Base-by-base conservation (phyloP, 2,113 vertebrate species). In the Mormoops blainvillei region DNA sequence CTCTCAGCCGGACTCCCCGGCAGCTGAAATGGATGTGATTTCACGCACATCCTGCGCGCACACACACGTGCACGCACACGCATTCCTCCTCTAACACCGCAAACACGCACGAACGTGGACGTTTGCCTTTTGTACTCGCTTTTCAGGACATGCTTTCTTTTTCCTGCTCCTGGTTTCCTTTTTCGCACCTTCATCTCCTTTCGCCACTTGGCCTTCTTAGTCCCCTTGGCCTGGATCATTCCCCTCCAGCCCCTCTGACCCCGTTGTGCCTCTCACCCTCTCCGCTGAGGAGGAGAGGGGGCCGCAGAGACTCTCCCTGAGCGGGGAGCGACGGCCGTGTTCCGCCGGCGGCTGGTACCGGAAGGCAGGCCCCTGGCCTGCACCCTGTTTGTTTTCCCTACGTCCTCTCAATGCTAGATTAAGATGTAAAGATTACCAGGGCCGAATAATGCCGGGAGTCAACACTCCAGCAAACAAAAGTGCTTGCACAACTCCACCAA, bases 381-480 rank as follows among this genome's bases (percentile, higher is more conserved):
- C 38, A 15, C 94, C 94, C 94, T 98, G 95, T 98, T 98, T 98
- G 98, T 98, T 98, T 98, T 98, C 82, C 94, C 97, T 96, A 93
- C 94, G 96, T 95, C 96, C 97, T 94, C 90, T 87, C 97, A 98
- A 98, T 90, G 93, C 97, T 97, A 97, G 98, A 99, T 98, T 98
- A 98, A 99, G 98, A 98, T 80, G 95, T 98, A 97, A 98, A 98
- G 98, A 98, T 98, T 97, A 97, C 97, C 97, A 97, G 82, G 96
- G 95, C 96, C 98, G 97, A 98, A 98, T 98, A 98, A 98, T 98
- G 98, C 98, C 98, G 96, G 96, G 97, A 98, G 98, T 98, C 98
- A 98, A 98, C 98, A 98, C 97, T 96, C 94, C 86, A 96, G 95
- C 98, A 98, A 98, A 98, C 98, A 98, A 98, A 98, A 98, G 97